A percentile compares a stretch with the other conserved stretches of the same genome.
phyloP scores from a whole-genome alignment of 1,140 invertebrate species.

The Drosophila willistoni region DNA sequence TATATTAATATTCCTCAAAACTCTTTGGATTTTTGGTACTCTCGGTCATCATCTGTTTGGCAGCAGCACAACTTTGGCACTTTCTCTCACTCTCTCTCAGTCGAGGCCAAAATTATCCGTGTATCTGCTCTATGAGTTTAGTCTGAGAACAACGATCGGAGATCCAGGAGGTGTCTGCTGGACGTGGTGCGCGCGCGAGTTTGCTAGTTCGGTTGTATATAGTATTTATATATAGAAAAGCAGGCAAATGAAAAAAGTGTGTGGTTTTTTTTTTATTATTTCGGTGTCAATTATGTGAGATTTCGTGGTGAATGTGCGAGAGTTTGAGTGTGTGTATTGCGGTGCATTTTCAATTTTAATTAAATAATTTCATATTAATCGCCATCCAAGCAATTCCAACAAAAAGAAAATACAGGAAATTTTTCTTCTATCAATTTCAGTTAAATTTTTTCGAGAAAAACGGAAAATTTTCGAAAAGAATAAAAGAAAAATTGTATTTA shows the following conservation, averaged over 20 bases:
- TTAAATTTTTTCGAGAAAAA: slow-evolving; percentile 34
- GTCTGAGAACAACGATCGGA: slow-evolving; percentile 83
- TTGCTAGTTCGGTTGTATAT: slow-evolving; percentile 64
- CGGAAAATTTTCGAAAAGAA: slow-evolving; percentile 40
- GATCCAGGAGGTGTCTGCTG: slow-evolving; percentile 83
- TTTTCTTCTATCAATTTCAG: slow-evolving; percentile 23
- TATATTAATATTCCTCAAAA: slow-evolving; percentile 11
- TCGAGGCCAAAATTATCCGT: slow-evolving; percentile 8
- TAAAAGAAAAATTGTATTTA: slow-evolving; percentile 37
- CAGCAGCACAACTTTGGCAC: slow-evolving; percentile 29
- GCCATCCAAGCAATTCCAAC: slow-evolving; percentile 27
- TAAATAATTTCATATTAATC: slow-evolving; percentile 32
- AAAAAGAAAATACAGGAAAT: slow-evolving; percentile 38
- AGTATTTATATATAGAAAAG: slow-evolving; percentile 77
- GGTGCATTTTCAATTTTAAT: slow-evolving; percentile 43
- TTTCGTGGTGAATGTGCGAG: slow-evolving; percentile 15
- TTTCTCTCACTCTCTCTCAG: not conserved
- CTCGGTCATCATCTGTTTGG: slow-evolving; percentile 32
- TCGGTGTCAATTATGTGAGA: slow-evolving; percentile 42
- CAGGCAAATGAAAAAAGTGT: slow-evolving; percentile 33
- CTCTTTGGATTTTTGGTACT: slow-evolving; percentile 15
- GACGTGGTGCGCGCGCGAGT: slow-evolving; percentile 67
- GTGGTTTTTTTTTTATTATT: slow-evolving; percentile 21
- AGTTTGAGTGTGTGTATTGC: slow-evolving; percentile 28
- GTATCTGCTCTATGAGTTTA: slow-evolving; percentile 46